Conservation (phyloP, 2,797 vertebrate species). For the Labroides dimidiatus region DNA sequence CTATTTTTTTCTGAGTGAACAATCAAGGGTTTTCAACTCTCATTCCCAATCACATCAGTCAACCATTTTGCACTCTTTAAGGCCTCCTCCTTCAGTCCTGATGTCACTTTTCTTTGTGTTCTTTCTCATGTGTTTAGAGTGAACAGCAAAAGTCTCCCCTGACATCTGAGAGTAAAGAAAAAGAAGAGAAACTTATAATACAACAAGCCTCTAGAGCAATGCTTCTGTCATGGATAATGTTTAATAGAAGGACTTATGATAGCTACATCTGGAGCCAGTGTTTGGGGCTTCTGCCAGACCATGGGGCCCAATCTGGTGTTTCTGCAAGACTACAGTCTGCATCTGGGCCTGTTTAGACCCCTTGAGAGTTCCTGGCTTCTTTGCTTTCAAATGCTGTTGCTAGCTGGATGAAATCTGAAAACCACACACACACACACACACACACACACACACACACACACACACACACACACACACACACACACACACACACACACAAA, state of each 20-base stretch:
- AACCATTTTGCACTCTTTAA: background rate
- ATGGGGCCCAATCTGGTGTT: conserved; percentile 24
- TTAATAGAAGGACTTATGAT: conserved; percentile 15
- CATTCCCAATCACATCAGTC: background rate
- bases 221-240: conserved; percentile 18
- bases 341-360: conserved; percentile 28
- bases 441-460: background rate
- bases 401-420: conserved; percentile 14
- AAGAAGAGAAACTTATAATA: conserved; percentile 1
- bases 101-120: conserved; percentile 3
- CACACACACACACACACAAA: background rate
- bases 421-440: no score
- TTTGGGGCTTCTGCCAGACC: conserved; percentile 27
- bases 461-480: background rate
- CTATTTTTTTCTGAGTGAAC: background rate
- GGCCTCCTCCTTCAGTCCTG: background rate
- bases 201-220: background rate
- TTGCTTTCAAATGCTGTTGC: conserved; percentile 25
- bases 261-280: conserved; percentile 28
- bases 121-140: background rate
- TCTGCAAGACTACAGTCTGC: conserved; percentile 8
- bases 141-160: background rate
- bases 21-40: background rate
- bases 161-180: conserved; percentile 7
- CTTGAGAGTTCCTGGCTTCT: conserved; percentile 24